Conservation (phyloP, 2,888 invertebrate species). For the Drosophila eohydei region DNA sequence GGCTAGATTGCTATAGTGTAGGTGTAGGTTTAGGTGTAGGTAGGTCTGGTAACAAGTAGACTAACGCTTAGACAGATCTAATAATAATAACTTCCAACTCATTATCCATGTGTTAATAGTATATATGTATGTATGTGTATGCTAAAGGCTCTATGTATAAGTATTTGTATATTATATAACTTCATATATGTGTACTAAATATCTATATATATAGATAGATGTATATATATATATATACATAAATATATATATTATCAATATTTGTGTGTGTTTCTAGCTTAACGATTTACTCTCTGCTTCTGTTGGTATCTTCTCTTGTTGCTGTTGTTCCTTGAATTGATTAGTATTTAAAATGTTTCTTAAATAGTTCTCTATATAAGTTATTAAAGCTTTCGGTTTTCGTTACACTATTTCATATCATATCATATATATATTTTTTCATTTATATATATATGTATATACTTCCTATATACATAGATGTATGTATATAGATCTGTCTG, state of each 20-base stretch:
- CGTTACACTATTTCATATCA: conserved; percentile 81
- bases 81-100: conserved; percentile 40
- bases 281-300: conserved; percentile 3
- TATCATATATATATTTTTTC: conserved; percentile 50
- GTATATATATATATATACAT: conserved; percentile 13
- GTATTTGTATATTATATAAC: conserved; percentile 25
- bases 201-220: conserved; percentile 16
- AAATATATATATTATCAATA: conserved; percentile 9
- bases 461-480: conserved; percentile 31
- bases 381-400: conserved; percentile 84
- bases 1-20: conserved; percentile 48
- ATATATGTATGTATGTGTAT: conserved; percentile 35
- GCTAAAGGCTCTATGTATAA: conserved; percentile 52
- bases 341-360: conserved; percentile 74
- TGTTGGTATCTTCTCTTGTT: conserved; percentile 20
- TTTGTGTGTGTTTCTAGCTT: conserved; percentile 14
- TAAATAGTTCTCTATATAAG: conserved; percentile 76
- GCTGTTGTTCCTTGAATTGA: conserved; percentile 43
- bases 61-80: conserved; percentile 57
- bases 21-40: conserved; percentile 12
- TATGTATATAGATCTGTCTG: conserved; percentile 30
- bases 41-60: conserved; percentile 38
- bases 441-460: conserved; percentile 30
- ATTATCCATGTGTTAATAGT: conserved; percentile 39
- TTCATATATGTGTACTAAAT: conserved; percentile 16